Conservation (phyloP, 2,797 vertebrate genomes). For the Melanogrammus aeglefinus region DNA sequence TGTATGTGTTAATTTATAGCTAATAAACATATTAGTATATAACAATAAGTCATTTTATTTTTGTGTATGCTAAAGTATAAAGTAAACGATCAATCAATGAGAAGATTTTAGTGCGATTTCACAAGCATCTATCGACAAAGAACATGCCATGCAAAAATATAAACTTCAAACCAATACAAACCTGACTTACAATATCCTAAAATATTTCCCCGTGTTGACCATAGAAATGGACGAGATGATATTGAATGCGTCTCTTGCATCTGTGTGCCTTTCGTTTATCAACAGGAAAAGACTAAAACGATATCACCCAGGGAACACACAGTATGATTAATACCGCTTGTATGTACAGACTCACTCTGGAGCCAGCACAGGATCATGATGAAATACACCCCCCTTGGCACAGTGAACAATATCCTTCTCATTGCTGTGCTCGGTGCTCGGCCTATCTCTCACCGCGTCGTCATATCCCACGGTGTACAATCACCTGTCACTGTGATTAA, state of each 20-base stretch:
- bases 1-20: background rate
- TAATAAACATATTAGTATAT: background rate
- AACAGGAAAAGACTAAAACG: slow-evolving; percentile 46
- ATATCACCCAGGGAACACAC: slow-evolving; percentile 43
- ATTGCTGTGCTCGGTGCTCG: slow-evolving; percentile 50
- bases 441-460: slow-evolving; percentile 48
- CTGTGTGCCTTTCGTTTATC: slow-evolving; percentile 35
- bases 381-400: slow-evolving; percentile 57
- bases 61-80: background rate
- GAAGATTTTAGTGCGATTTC: background rate
- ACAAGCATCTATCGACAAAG: background rate
- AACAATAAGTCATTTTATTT: too few species aligned
- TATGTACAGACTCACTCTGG: slow-evolving; percentile 54
- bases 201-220: background rate
- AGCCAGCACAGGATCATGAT: slow-evolving; percentile 45
- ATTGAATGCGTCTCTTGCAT: background rate
- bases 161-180: background rate
- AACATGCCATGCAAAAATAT: background rate
- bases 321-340: slow-evolving; percentile 61
- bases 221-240: background rate
- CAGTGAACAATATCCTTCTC: slow-evolving; percentile 61
- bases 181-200: background rate
- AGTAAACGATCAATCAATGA: background rate
- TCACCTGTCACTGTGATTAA: slow-evolving; percentile 71
- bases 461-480: slow-evolving; percentile 52